Evolutionary conservation across 2,797 vertebrate species (phyloP).

Genomic region (Salarias fasciatus): DNA sequence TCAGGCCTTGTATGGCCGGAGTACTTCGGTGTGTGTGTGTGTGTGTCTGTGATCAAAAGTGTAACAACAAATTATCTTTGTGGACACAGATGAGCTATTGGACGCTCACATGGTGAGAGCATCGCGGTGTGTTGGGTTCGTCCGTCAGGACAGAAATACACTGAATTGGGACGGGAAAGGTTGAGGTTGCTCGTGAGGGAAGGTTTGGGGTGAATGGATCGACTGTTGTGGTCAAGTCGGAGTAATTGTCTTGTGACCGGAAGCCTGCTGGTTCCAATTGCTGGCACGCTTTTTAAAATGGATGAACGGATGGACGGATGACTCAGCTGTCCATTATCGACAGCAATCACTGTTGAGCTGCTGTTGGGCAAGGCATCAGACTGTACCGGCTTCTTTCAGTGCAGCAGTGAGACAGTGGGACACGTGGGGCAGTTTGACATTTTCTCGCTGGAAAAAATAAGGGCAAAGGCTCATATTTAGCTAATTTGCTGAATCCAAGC

Average conservation of each 20-base stretch:
- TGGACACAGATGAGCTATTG: constrained; percentile 21
- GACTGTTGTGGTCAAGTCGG: constrained; percentile 48
- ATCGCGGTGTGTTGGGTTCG: constrained; percentile 29
- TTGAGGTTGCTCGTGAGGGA: constrained; percentile 16
- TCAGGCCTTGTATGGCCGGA: background rate
- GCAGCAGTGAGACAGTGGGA: constrained; percentile 20
- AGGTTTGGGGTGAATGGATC: constrained; percentile 34
- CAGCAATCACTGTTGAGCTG: constrained; percentile 14
- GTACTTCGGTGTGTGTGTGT: background rate
- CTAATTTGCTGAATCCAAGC: background rate
- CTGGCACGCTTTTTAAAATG: constrained; percentile 20
- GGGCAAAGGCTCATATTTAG: background rate
- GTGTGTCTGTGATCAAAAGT: background rate
- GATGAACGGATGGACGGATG: constrained; percentile 22
- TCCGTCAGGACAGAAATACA: constrained; percentile 18
- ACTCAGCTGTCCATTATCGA: constrained; percentile 27
- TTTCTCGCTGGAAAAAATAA: background rate
- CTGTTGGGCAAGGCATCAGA: constrained; percentile 31
- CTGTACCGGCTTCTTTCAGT: constrained; percentile 6
- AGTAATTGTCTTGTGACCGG: constrained; percentile 47
- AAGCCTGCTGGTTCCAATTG: constrained; percentile 37
- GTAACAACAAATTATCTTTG: constrained; percentile 12
- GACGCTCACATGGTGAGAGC: constrained; percentile 35
- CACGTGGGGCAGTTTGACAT: background rate
- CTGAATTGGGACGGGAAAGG: constrained; percentile 23